phyloP scores from a whole-genome alignment of 2,888 invertebrate genomes.

The Himalopsyche anomala region DNA sequence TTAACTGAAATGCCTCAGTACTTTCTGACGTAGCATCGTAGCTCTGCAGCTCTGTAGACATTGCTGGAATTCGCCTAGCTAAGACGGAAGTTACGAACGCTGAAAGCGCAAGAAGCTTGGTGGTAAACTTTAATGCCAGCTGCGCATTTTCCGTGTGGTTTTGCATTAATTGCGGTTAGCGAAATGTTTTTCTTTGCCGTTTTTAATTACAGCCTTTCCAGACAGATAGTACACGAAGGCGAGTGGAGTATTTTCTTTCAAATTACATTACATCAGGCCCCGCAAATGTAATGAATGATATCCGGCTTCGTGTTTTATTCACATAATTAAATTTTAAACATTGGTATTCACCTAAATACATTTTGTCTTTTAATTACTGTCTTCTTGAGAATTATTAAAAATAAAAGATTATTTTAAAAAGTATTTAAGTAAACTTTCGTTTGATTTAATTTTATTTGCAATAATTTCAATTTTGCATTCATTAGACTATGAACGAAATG shows the following conservation, averaged over 20 bases:
- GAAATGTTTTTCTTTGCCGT: constrained; percentile 26
- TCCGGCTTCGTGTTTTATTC: not conserved
- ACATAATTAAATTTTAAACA: not conserved
- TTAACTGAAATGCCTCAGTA: constrained; percentile 31
- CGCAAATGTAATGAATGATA: constrained; percentile 29
- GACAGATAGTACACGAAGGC: not conserved
- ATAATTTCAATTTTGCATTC: too few species aligned
- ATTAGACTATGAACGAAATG: too few species aligned
- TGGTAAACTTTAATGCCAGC: constrained; percentile 28
- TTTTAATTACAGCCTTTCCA: constrained; percentile 35
- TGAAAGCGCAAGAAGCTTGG: constrained; percentile 7
- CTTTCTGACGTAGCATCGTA: constrained; percentile 22
- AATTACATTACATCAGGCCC: constrained; percentile 14
- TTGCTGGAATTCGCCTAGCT: constrained; percentile 6
- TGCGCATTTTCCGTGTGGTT: constrained; percentile 40
- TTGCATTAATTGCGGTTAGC: constrained; percentile 46
- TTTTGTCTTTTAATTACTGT: not conserved
- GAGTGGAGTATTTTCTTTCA: constrained; percentile 6
- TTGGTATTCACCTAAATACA: not conserved
- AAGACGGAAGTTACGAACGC: constrained; percentile 25
- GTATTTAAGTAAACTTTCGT: too few species aligned
- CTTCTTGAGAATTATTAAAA: not conserved
- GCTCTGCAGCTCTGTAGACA: constrained; percentile 14
- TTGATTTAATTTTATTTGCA: too few species aligned
- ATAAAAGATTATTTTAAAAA: too few species aligned